A percentile compares a stretch with the other conserved stretches of the same genome.
These are phyloP conservation scores for Cotesia glomerata DNA, from an alignment of 1,140 invertebrate genomes.

Conservation along the genomic window DNA sequence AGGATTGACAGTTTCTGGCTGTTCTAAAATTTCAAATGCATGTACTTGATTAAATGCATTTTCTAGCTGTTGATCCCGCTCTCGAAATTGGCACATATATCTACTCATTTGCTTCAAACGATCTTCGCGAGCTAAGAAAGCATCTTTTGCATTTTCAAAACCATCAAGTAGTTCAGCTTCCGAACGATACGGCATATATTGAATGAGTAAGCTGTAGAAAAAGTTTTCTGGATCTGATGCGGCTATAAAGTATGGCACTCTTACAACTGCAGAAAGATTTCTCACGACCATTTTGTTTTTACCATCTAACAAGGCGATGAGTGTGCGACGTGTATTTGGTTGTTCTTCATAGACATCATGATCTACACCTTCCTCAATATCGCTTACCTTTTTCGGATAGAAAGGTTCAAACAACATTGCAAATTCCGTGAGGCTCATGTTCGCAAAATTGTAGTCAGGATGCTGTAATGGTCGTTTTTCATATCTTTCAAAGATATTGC, in stretches of 20 bases:
- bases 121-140: conserved; percentile 41
- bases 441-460: conserved; percentile 43
- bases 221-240: conserved; percentile 45
- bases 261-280: conserved; percentile 40
- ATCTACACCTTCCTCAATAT: background rate
- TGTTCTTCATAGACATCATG: background rate
- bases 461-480: conserved; percentile 34
- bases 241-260: conserved; percentile 49
- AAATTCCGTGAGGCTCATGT: conserved; percentile 50
- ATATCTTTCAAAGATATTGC: too few relatives aligned
- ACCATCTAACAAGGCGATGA: conserved; percentile 38
- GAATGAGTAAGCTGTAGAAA: conserved; percentile 49
- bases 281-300: conserved; percentile 36
- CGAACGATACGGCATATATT: conserved; percentile 47
- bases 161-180: conserved; percentile 45
- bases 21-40: conserved; percentile 47
- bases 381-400: conserved; percentile 26
- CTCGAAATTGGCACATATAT: conserved; percentile 39
- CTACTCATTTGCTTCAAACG: conserved; percentile 41
- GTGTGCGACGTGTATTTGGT: background rate
- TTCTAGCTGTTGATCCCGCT: too few relatives aligned
- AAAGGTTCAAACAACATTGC: conserved; percentile 48
- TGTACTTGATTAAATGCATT: conserved; percentile 46
- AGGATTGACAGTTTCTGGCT: conserved; percentile 39
- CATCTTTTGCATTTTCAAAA: conserved; percentile 38